Evolutionary conservation across 2,888 invertebrate species (phyloP).

Genomic region (Coremacera marginata): DNA sequence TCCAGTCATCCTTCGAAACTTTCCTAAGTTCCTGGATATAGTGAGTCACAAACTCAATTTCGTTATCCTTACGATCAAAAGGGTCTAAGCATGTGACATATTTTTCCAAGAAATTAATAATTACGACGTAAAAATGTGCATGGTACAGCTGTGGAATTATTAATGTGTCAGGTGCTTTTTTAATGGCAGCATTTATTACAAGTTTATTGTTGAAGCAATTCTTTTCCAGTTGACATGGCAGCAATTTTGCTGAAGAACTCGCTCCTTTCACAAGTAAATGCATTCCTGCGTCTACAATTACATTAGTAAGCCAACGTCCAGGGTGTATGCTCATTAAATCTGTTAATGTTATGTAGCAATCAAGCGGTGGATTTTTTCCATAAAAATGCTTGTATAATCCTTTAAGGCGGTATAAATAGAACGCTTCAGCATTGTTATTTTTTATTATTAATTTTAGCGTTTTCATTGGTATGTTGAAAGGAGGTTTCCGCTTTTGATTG

Average conservation of each 20-base stretch:
- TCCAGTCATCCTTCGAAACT: neutral
- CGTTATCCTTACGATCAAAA: neutral
- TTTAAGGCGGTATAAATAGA: neutral
- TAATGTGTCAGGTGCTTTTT: neutral
- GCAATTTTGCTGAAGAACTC: neutral
- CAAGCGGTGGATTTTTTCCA: neutral
- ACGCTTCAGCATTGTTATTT: too few relatives aligned
- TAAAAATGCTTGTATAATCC: neutral
- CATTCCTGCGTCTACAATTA: neutral
- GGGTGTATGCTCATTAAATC: neutral
- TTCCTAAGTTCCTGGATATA: neutral
- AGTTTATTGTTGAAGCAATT: neutral
- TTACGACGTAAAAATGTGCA: neutral
- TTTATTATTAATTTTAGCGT: too few relatives aligned
- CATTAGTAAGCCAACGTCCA: too few relatives aligned
- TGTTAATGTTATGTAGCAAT: neutral
- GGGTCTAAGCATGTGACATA: neutral
- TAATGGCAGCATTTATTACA: neutral
- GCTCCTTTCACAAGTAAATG: neutral
- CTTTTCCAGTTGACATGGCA: neutral
- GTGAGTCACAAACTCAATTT: neutral
- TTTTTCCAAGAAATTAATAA: neutral
- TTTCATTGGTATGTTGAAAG: too few relatives aligned
- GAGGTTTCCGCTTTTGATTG: too few relatives aligned
- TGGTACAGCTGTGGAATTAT: neutral